These are phyloP conservation scores for Neogobius melanostomus DNA, from an alignment of 2,113 vertebrate genomes.

Conservation along the genomic window DNA sequence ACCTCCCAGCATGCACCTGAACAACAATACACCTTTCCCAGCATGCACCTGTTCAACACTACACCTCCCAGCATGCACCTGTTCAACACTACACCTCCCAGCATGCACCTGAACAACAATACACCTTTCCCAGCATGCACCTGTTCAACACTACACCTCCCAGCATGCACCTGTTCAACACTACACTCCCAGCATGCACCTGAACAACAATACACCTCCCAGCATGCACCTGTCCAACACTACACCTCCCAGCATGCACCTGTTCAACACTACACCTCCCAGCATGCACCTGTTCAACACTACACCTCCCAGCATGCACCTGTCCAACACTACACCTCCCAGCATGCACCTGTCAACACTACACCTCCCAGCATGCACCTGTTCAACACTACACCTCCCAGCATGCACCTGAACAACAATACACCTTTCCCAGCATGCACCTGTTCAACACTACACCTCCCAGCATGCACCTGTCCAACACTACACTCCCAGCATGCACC, in stretches of 20 bases:
- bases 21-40: background rate
- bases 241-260: background rate
- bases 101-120: background rate
- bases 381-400: too few relatives aligned
- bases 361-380: constrained; percentile 54
- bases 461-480: too few relatives aligned
- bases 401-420: too few relatives aligned
- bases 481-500: background rate
- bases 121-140: background rate
- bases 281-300: background rate
- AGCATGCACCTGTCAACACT: constrained; percentile 43
- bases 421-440: too few relatives aligned
- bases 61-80: background rate
- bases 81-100: background rate
- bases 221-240: background rate
- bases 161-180: background rate
- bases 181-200: background rate
- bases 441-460: too few relatives aligned
- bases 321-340: background rate
- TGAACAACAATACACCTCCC: background rate
- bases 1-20: background rate
- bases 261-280: background rate
- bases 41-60: background rate
- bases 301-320: background rate
- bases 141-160: background rate